Evolutionary conservation across 2,888 invertebrate species (phyloP).

Genomic region (Pardosa pseudoannulata): DNA sequence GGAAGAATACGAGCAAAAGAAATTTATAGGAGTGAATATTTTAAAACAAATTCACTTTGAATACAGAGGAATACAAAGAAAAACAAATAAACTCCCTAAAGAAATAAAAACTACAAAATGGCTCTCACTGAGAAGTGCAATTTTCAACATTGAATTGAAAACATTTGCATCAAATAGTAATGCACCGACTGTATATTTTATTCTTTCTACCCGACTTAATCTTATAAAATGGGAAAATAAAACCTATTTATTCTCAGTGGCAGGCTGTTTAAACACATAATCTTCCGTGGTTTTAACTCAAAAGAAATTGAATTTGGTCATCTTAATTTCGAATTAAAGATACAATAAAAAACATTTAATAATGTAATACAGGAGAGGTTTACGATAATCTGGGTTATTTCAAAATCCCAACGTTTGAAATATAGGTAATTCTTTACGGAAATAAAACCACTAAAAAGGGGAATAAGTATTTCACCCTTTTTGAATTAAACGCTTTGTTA

Average conservation of each 20-base stretch:
- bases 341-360: too few relatives aligned
- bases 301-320: not conserved
- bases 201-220: slow-evolving; percentile 1
- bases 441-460: too few relatives aligned
- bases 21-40: not conserved
- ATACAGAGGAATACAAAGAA: not conserved
- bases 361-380: too few relatives aligned
- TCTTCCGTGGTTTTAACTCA: not conserved
- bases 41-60: not conserved
- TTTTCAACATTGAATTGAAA: slow-evolving; percentile 1
- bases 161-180: not conserved
- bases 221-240: not conserved
- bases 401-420: too few relatives aligned
- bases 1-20: not conserved
- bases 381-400: too few relatives aligned
- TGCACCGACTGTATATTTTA: not conserved
- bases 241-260: not conserved
- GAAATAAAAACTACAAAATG: not conserved
- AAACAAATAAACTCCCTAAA: slow-evolving; percentile 1
- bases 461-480: too few relatives aligned
- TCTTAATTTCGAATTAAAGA: not conserved
- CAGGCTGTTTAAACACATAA: not conserved
- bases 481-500: too few relatives aligned
- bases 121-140: not conserved
- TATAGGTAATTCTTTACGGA: too few relatives aligned